A percentile compares a stretch with the other conserved stretches of the same genome.
Evolutionary conservation across 2,888 invertebrate genomes (phyloP).

Genomic region (Frankliniella fusca): DNA sequence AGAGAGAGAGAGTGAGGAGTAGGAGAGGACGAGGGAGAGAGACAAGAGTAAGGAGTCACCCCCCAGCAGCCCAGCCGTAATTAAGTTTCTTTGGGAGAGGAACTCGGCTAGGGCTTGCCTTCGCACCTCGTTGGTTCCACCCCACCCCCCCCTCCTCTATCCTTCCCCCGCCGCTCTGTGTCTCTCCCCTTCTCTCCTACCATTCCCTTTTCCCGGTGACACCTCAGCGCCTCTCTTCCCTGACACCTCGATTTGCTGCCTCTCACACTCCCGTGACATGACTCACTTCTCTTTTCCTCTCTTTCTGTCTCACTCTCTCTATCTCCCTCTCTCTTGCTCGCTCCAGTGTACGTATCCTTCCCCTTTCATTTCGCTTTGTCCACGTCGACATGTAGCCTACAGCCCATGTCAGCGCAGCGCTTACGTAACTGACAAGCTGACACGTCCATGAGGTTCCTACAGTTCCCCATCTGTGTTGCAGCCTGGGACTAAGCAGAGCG

Average conservation of each 20-base stretch:
- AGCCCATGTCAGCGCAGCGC: no score
- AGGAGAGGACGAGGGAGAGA: not conserved
- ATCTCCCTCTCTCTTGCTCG: no score
- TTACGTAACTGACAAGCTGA: no score
- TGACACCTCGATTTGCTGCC: no score
- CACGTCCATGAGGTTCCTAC: no score
- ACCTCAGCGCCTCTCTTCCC: not conserved
- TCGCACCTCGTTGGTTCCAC: not conserved
- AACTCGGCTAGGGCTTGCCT: slow-evolving; percentile 35
- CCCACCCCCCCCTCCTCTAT: not conserved
- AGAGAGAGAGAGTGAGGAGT: slow-evolving; percentile 27
- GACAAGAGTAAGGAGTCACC: no score
- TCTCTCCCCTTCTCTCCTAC: not conserved
- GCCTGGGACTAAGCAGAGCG: slow-evolving; percentile 88
- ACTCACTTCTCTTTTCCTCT: no score
- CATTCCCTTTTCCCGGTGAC: not conserved
- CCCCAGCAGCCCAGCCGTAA: not conserved
- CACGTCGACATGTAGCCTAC: no score
- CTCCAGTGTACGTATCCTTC: no score
- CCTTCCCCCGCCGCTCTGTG: not conserved
- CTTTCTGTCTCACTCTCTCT: no score
- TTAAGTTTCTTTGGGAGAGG: slow-evolving; percentile 21
- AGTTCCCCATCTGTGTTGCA: slow-evolving; percentile 51
- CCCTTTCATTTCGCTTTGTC: no score
- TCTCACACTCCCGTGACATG: no score